Conservation (phyloP, 2,113 vertebrate species). For the Romanogobio albipinnatus region DNA sequence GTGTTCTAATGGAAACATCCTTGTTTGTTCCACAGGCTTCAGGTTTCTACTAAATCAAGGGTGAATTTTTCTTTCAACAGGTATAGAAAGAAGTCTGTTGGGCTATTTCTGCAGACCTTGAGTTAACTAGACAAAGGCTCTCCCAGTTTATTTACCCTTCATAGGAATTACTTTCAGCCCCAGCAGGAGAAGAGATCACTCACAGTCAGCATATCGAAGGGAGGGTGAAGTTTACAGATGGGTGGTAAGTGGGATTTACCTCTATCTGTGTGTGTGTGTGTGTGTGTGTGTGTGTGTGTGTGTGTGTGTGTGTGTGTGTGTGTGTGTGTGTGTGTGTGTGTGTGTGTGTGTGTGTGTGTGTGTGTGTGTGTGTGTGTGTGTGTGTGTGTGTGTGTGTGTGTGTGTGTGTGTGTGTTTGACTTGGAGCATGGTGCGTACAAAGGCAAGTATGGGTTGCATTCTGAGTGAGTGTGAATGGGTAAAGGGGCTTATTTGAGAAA, state of each 20-base stretch:
- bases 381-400: constrained; percentile 7
- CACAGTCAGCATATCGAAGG: constrained; percentile 36
- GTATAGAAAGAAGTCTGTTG: constrained; percentile 18
- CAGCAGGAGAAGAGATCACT: constrained; percentile 38
- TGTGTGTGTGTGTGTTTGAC: constrained; percentile 30
- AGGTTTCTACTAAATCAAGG: constrained; percentile 36
- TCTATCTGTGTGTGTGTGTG: constrained; percentile 26
- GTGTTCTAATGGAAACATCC: constrained; percentile 15
- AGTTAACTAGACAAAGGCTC: constrained; percentile 52
- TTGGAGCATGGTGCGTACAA: constrained; percentile 26
- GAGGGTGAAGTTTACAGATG: constrained; percentile 43
- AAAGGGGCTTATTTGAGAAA: constrained; percentile 35
- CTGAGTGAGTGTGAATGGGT: not conserved
- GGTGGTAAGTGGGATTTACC: constrained; percentile 41
- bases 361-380: too few relatives aligned
- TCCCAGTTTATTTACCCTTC: constrained; percentile 47
- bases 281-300: constrained; percentile 17
- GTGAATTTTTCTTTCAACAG: constrained; percentile 33
- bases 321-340: not conserved
- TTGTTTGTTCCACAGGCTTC: constrained; percentile 14
- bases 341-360: not conserved
- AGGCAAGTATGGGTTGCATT: constrained; percentile 33
- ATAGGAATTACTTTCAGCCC: constrained; percentile 46
- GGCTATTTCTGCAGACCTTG: constrained; percentile 39
- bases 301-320: not conserved